Evolutionary conservation across 2,113 vertebrate species (phyloP), one percentile per base, ranked within the genome.

Genomic region (Rhinoptilus africanus): DNA sequence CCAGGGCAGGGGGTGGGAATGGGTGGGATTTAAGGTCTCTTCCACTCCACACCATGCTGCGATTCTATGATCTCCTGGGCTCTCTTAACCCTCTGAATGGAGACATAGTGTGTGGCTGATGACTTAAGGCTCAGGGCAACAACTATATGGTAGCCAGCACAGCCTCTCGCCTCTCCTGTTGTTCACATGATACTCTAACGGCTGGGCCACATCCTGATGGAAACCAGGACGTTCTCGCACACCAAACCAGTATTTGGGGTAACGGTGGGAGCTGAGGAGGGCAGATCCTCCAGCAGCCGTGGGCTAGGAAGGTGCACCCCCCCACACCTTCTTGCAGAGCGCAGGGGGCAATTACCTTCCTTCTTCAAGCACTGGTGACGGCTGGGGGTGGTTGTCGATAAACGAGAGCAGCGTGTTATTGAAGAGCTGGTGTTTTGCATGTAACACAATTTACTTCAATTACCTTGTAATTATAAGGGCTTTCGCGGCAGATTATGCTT

Each of bases 81-180:
- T 41, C 15, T 53, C 28, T 14, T 8, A 23, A 27, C 9, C 17
- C 35, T 34, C 74, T 27, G 15, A n/a, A 30, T 41, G 11, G 32
- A 34, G 17, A 12, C 35, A 7, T 3, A 3, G 13, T 8, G 14
- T 7, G n/a, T 43, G 56, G 63, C 48, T n/a, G 43, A 7, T 41
- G 43, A 14, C 39, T 48, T 39, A 4, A 26, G 54, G 57, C 68
- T 89, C 39, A 28, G 20, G 45, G 51, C 22, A 28, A 53, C 51
- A 9, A 8, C 64, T 22, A 0, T 8, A 3, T 5, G 35, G 48
- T 15, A 37, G 62, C 59, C 67, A 68, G 1, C 22, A 5, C 0
- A 20, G 54, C 54, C 48, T 60, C 20, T 8, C 3, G 0, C 41
- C 17, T 34, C 71, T 51, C 28, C 64, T 39, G 20, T 47, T 19